Evolutionary conservation across 2,888 invertebrate species (phyloP), one percentile per base, ranked within the genome.

Genomic region (Meteorus cinctellus): DNA sequence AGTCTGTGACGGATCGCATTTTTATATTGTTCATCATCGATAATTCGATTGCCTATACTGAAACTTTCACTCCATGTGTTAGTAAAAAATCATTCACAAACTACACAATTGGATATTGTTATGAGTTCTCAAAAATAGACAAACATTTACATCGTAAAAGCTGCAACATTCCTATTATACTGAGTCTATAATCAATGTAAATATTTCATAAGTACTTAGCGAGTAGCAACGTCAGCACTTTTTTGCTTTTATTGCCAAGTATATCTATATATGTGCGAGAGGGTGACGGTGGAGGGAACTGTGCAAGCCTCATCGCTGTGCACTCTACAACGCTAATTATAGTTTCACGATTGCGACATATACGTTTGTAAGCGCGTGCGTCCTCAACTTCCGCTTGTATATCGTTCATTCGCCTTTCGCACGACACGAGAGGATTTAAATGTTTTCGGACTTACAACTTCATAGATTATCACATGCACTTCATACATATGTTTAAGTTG

Each of bases 311-410:
- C 69, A 41, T 71, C 60, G 55, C 34, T 41, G 71, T 60, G 68
- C 68, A 66, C 75, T 55, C 19, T 19, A 19, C 60, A 34, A 62
- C 75, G 67, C 62, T 65, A 71, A 66, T 65, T 67, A 66, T 66
- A 69, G 68, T 59, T 27, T 59, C 69, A 59, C 63, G 60, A 75
- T 71, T 71, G 59, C 71, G 62, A 60, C 69, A 70, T 34, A 31
- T 34, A 29, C 59, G 69, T 70, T 70, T 36, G 36, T 31, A 34
- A 41, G 60, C 34, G 41, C 71, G 29, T 59, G 55, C 55, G 55
- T 55, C 55, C 55, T 41, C 41, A 71, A 71, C 71, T 62, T 60
- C 60, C 71, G 71, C 29, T 71, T 65, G 14, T 19, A 63, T 55
- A 6, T 36, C 65, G 65, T 65, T 71, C 71, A 29, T 41, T 41